These are phyloP conservation scores for Oeneis ivallda DNA, from an alignment of 2,888 invertebrate species.

Conservation along the genomic window DNA sequence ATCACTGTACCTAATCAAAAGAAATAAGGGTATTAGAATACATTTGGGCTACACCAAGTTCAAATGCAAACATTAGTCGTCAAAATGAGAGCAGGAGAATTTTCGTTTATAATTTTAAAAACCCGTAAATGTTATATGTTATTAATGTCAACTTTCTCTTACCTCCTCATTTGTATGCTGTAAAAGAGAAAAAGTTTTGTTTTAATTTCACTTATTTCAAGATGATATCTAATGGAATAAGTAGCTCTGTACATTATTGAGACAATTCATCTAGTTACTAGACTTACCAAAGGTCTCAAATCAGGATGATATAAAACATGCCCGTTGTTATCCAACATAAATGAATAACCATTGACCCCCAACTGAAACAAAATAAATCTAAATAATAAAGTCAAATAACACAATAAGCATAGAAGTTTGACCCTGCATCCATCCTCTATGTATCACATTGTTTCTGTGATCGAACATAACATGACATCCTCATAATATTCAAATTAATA, in stretches of 20 bases:
- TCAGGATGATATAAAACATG: constrained; percentile 98
- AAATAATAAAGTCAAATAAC: neutral
- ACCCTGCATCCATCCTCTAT: too few species aligned
- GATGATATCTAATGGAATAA: neutral
- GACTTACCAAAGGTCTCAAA: constrained; percentile 91
- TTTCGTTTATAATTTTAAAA: neutral
- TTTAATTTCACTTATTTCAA: neutral
- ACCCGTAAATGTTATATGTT: neutral
- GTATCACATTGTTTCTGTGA: too few species aligned
- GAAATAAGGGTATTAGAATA: neutral
- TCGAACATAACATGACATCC: too few species aligned
- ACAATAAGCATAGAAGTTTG: too few species aligned
- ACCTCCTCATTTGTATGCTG: constrained; percentile 84
- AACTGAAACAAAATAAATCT: constrained; percentile 81
- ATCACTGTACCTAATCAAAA: too few species aligned
- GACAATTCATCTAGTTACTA: neutral
- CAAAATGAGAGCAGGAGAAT: neutral
- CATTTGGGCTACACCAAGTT: neutral
- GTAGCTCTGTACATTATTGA: neutral
- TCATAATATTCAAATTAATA: too few species aligned
- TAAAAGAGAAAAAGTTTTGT: constrained; percentile 51
- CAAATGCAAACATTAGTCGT: neutral
- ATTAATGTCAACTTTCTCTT: constrained; percentile 45
- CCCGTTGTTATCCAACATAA: constrained; percentile 98
- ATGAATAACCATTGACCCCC: constrained; percentile 97